Base-by-base conservation (phyloP, 1,140 invertebrate genomes). In the Gryon sp. region DNA sequence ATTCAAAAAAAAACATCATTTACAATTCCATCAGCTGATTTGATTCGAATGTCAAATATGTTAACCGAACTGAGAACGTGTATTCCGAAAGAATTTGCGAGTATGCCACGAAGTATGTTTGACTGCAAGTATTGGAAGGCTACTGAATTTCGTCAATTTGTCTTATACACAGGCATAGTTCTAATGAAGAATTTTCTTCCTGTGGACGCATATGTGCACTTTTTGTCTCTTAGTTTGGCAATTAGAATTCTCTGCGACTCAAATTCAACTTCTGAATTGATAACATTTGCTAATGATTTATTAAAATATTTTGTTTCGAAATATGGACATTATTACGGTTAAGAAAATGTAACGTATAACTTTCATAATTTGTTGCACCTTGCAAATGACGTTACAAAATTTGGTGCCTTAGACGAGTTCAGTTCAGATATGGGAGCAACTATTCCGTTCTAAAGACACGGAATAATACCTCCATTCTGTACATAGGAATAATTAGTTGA, bases 331-430 rank as follows among this genome's bases (percentile, higher is more conserved):
- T 45, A 77, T 28, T 86, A 83, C 70, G 83, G 82, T 9, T n/a
- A 6, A 46, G 40, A 82, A 16, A 74, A 76, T 68, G 32, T 76
- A 7, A 62, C 78, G 2, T 78, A 83, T 20, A 86, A 86, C 55
- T 48, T 84, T 0, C 82, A 83, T 57, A 70, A 70, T 9, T 36
- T 82, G 79, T 19, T 72, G 28, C 89, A 90, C 80, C 46, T 90
- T 18, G 46, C 79, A 36, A 74, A 82, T 62, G 88, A 90, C 82
- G 84, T 83, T 9, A 62, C 66, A 74, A 69, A 65, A 8, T 85
- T 83, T 82, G 88, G 86, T 2, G 12, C 72, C 32, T 32, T 60
- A 4, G 52, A 55, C 28, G 16, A 24, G 1, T 55, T 26, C 14
- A 41, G 20, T 11, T 78, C 85, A 14, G n/a, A n/a, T n/a, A n/a